phyloP scores from a whole-genome alignment of 2,888 invertebrate genomes.

The Glyphotaelius pellucidus region DNA sequence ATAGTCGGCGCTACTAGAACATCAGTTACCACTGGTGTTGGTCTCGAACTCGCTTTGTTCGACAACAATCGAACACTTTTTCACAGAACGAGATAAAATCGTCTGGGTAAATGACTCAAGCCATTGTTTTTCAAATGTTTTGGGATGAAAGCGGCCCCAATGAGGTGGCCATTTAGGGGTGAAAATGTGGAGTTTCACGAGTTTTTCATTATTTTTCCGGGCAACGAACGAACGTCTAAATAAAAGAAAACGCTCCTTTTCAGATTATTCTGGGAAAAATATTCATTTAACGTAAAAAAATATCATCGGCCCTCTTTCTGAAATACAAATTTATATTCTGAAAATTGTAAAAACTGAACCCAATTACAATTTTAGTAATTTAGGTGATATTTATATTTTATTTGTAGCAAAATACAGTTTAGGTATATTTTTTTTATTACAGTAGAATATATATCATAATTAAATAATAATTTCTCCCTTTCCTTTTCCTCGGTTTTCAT shows the following conservation, averaged over 20 bases:
- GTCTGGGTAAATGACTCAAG: slow-evolving; percentile 13
- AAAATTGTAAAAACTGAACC: not conserved
- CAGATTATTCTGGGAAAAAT: not conserved
- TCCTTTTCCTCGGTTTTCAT: not conserved
- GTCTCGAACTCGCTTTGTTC: slow-evolving; percentile 14
- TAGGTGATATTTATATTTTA: not conserved
- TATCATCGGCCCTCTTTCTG: not conserved
- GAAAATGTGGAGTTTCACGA: not conserved
- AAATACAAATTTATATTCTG: not conserved
- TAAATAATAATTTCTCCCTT: not conserved
- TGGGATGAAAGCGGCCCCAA: not conserved
- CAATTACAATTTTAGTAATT: not conserved
- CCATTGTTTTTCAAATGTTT: slow-evolving; percentile 28
- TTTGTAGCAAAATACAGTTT: not conserved
- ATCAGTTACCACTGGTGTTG: not conserved
- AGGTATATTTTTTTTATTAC: not conserved
- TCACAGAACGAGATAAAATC: slow-evolving; percentile 23
- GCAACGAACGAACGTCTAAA: slow-evolving; percentile 8
- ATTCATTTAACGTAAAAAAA: not conserved
- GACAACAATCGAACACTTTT: slow-evolving; percentile 33
- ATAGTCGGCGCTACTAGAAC: not conserved
- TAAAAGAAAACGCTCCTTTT: not conserved
- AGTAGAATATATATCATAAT: not conserved
- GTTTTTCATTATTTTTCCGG: slow-evolving; percentile 5
- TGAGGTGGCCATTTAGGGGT: slow-evolving; percentile 2